These are phyloP conservation scores for Corythaeola cristata DNA, from an alignment of 2,113 vertebrate species.

Conservation along the genomic window DNA sequence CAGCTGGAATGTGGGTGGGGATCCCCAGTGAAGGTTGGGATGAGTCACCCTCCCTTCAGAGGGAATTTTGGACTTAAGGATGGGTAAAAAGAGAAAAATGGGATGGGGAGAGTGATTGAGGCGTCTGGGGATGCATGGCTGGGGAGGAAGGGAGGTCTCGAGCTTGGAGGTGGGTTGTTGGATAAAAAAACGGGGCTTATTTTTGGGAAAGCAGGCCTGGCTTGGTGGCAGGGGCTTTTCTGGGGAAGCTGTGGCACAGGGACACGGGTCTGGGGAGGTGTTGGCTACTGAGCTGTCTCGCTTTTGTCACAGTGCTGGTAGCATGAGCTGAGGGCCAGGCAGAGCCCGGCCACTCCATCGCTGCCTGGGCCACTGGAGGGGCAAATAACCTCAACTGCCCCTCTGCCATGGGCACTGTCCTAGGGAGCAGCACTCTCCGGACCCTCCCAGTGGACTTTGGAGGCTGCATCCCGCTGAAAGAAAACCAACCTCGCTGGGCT, in stretches of 20 bases:
- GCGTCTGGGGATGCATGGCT: background rate
- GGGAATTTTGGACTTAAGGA: background rate
- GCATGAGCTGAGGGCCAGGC: background rate
- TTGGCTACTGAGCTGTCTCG: too few species aligned
- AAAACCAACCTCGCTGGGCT: background rate
- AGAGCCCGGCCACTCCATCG: background rate
- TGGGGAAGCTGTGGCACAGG: background rate
- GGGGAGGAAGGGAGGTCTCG: background rate
- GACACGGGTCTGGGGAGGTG: background rate
- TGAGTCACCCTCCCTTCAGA: background rate
- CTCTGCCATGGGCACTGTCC: background rate
- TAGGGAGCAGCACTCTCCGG: background rate
- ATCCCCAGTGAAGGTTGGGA: background rate
- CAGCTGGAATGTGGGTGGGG: background rate
- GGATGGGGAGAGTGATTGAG: background rate
- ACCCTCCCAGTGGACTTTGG: background rate
- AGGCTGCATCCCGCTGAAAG: background rate
- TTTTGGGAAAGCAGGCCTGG: background rate
- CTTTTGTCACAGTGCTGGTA: background rate
- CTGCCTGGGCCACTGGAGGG: background rate
- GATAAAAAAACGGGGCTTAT: background rate
- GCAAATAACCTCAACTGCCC: background rate
- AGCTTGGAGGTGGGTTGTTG: background rate
- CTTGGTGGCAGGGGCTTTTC: background rate
- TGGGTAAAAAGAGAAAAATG: background rate